Evolutionary conservation across 2,888 invertebrate genomes (phyloP).

Genomic region (Athalia cordata): DNA sequence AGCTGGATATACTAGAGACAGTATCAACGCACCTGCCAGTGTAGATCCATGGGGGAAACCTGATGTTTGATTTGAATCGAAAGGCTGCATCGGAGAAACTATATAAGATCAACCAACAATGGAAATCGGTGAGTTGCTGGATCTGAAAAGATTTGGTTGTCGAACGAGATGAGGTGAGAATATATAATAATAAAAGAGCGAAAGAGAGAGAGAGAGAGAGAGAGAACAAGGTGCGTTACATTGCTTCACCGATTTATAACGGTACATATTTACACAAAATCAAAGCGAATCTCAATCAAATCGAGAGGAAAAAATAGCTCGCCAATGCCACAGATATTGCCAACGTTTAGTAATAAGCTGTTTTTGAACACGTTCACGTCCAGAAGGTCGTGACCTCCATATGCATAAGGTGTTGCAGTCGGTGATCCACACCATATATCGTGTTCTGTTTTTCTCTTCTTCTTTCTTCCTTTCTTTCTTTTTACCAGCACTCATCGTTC

Average conservation of each 20-base stretch:
- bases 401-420: too few species aligned
- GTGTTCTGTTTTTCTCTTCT: too few species aligned
- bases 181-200: not conserved
- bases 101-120: conserved; percentile 20
- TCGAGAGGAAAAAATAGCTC: not conserved
- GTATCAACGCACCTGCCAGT: conserved; percentile 39
- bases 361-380: too few species aligned
- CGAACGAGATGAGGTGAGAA: conserved; percentile 14
- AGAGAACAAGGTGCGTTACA: not conserved
- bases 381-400: too few species aligned
- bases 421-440: too few species aligned
- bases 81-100: conserved; percentile 10
- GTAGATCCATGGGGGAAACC: conserved; percentile 30
- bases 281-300: not conserved
- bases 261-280: conserved; percentile 19
- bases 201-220: not conserved
- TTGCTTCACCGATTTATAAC: conserved; percentile 13
- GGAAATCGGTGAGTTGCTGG: conserved; percentile 40
- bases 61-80: conserved; percentile 33
- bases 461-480: too few species aligned
- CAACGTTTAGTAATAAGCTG: too few species aligned
- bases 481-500: not conserved
- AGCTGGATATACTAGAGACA: not conserved
- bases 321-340: too few species aligned
- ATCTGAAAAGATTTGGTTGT: conserved; percentile 39